These are phyloP conservation scores for Zosterops pallidus DNA, from an alignment of 2,113 vertebrate genomes.

Conservation along the genomic window DNA sequence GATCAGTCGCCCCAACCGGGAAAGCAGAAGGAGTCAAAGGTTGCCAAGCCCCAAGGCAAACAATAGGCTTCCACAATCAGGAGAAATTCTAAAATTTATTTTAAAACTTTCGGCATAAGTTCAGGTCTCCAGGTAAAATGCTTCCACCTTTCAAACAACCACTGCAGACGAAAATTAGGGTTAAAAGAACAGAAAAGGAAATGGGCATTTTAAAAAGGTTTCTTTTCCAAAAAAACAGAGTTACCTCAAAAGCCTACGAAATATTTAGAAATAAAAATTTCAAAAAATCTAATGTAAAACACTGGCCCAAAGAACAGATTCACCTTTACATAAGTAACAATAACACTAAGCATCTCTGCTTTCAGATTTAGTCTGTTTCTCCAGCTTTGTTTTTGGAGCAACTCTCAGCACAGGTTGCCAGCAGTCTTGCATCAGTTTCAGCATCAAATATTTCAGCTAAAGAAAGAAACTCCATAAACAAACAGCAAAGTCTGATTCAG, in stretches of 20 bases:
- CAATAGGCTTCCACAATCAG: background rate
- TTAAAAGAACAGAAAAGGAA: background rate
- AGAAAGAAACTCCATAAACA: slow-evolving; percentile 41
- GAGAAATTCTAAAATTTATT: background rate
- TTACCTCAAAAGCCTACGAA: background rate
- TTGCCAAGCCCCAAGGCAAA: background rate
- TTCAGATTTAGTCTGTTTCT: background rate
- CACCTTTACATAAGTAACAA: background rate
- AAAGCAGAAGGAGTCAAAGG: background rate
- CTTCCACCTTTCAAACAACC: background rate
- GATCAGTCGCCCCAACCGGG: background rate
- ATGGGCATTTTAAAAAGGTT: background rate
- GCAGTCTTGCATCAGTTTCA: background rate
- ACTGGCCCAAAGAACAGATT: background rate
- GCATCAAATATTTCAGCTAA: slow-evolving; percentile 12
- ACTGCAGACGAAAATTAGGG: background rate
- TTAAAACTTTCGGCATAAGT: background rate
- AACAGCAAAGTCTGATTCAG: background rate
- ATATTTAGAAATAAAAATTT: background rate
- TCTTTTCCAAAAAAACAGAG: background rate
- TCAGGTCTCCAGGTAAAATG: background rate
- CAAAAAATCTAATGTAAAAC: background rate
- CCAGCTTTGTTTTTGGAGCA: background rate
- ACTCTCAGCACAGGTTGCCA: background rate
- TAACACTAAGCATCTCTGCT: background rate